These are phyloP conservation scores for Kryptolebias ocellatus DNA, from an alignment of 2,797 vertebrate species.

Conservation along the genomic window DNA sequence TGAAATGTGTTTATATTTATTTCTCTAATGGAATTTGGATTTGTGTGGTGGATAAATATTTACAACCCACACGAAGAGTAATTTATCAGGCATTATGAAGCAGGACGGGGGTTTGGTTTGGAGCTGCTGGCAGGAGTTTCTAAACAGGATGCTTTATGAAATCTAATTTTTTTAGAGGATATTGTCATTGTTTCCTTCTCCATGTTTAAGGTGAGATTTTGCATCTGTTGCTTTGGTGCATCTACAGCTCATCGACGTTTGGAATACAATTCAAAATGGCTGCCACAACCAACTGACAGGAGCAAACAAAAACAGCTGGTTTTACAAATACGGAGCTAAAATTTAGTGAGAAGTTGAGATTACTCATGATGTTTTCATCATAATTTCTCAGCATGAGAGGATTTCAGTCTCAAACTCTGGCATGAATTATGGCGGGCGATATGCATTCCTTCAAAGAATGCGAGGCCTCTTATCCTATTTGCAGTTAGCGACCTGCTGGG, in stretches of 20 bases:
- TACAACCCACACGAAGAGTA: conserved; percentile 65
- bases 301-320: too few species aligned
- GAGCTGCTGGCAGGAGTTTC: conserved; percentile 46
- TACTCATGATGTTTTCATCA: too few species aligned
- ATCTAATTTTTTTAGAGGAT: conserved; percentile 39
- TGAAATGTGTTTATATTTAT: conserved; percentile 77
- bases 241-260: too few species aligned
- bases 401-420: too few species aligned
- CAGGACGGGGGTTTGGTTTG: conserved; percentile 46
- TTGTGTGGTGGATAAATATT: conserved; percentile 82
- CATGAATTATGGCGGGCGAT: too few species aligned
- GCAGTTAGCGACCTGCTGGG: conserved; percentile 31
- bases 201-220: conserved; percentile 44
- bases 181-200: conserved; percentile 51
- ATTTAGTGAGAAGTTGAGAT: too few species aligned
- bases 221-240: conserved; percentile 2
- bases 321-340: too few species aligned
- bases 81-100: conserved; percentile 65
- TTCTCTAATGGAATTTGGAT: conserved; percentile 75
- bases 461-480: conserved; percentile 35
- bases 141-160: conserved; percentile 60
- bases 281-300: too few species aligned
- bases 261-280: too few species aligned
- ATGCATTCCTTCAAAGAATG: too few species aligned
- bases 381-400: too few species aligned